Conservation (phyloP, 2,113 vertebrate genomes). For the Passer montanus region DNA sequence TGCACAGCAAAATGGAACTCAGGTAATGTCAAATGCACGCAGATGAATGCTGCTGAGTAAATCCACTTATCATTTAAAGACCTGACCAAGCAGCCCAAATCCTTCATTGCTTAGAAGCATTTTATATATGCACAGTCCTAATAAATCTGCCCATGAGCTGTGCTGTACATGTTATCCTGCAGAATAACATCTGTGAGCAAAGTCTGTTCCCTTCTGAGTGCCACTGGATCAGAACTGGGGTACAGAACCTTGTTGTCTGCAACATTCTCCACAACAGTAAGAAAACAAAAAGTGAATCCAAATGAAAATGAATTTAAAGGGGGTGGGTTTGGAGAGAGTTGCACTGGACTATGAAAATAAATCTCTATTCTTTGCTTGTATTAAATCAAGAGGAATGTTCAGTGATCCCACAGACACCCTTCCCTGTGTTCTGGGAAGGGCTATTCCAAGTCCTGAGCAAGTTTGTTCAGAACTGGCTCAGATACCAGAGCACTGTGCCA, state of each 20-base stretch:
- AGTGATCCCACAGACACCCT: background rate
- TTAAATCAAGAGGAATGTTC: background rate
- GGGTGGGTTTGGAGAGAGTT: rapidly evolving
- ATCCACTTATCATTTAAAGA: conserved; percentile 24
- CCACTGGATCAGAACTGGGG: background rate
- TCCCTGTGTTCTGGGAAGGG: background rate
- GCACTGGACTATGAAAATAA: background rate
- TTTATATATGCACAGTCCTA: background rate
- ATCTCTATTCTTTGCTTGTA: background rate
- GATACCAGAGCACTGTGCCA: background rate
- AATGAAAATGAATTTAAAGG: background rate
- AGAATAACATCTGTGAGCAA: background rate
- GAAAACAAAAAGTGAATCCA: background rate
- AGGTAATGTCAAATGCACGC: background rate
- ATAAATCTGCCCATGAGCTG: background rate
- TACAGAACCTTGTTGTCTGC: background rate
- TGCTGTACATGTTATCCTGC: background rate
- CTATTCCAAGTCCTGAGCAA: background rate
- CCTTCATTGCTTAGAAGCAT: background rate
- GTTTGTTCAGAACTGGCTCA: background rate
- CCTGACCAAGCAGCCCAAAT: background rate
- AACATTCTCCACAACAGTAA: background rate
- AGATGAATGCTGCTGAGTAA: conserved; percentile 38
- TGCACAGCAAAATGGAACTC: conserved; percentile 16
- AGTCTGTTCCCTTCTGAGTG: background rate